Conservation (phyloP, 1,140 invertebrate species). For the Trichogramma pretiosum region DNA sequence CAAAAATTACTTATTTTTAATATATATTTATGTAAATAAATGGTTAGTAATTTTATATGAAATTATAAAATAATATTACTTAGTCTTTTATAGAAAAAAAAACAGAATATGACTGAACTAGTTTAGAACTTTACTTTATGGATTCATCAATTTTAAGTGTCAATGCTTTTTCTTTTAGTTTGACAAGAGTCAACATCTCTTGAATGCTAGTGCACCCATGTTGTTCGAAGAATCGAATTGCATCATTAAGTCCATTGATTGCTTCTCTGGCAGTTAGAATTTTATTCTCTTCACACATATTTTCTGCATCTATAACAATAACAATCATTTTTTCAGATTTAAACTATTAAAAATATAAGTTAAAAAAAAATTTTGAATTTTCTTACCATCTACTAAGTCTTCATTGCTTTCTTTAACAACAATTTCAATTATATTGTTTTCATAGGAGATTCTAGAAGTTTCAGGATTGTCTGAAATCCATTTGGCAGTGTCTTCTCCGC, state of each 20-base stretch:
- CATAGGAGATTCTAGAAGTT: constrained; percentile 4
- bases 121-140: too few species aligned
- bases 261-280: constrained; percentile 8
- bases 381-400: constrained; percentile 6
- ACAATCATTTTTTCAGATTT: not conserved
- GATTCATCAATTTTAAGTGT: constrained; percentile 9
- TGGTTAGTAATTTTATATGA: too few species aligned
- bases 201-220: constrained; percentile 3
- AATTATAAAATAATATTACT: too few species aligned
- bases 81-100: too few species aligned
- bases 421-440: constrained; percentile 13
- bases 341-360: not conserved
- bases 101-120: too few species aligned
- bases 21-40: too few species aligned
- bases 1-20: too few species aligned
- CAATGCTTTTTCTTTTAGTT: constrained; percentile 14
- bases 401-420: constrained; percentile 5
- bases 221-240: constrained; percentile 12
- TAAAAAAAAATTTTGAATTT: not conserved
- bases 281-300: constrained; percentile 10
- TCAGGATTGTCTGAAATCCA: constrained; percentile 10
- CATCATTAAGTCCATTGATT: constrained; percentile 5
- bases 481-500: constrained; percentile 2
- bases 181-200: constrained; percentile 11
- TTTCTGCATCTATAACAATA: constrained; percentile 10